Evolutionary conservation across 2,888 invertebrate genomes (phyloP).

Genomic region (Ernsta delagoae): DNA sequence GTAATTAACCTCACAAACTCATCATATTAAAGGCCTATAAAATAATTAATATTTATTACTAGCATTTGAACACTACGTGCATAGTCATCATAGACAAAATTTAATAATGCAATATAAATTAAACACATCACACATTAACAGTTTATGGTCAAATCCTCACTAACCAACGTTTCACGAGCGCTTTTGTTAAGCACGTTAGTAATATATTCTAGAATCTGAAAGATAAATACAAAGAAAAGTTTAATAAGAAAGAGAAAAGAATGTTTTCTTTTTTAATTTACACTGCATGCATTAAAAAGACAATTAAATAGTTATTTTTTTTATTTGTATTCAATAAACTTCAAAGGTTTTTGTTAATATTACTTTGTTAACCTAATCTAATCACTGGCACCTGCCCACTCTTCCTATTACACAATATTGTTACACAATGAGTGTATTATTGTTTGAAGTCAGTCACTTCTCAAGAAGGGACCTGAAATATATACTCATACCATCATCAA

Average conservation of each 20-base stretch:
- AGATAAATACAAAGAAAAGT: conserved; percentile 44
- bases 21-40: neutral
- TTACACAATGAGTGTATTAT: too few species aligned
- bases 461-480: too few species aligned
- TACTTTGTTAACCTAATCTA: too few species aligned
- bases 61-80: conserved; percentile 27
- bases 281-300: too few species aligned
- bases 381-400: too few species aligned
- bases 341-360: too few species aligned
- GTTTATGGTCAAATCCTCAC: conserved; percentile 53
- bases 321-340: too few species aligned
- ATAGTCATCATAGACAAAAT: conserved; percentile 10
- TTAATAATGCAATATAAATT: conserved; percentile 27
- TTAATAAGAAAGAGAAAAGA: conserved; percentile 3
- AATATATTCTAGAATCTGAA: conserved; percentile 79
- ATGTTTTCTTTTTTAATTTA: neutral
- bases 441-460: too few species aligned
- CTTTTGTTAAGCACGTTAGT: conserved; percentile 72
- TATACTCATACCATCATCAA: too few species aligned
- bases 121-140: conserved; percentile 39
- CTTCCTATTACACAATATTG: too few species aligned
- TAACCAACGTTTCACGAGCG: conserved; percentile 69
- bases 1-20: neutral
- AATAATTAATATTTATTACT: conserved; percentile 5
- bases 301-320: too few species aligned